Evolutionary conservation across 35 echinoderm and acorn worm genomes (phyloP), one percentile per base, ranked within the genome.

Genomic region (Patiria miniata): DNA sequence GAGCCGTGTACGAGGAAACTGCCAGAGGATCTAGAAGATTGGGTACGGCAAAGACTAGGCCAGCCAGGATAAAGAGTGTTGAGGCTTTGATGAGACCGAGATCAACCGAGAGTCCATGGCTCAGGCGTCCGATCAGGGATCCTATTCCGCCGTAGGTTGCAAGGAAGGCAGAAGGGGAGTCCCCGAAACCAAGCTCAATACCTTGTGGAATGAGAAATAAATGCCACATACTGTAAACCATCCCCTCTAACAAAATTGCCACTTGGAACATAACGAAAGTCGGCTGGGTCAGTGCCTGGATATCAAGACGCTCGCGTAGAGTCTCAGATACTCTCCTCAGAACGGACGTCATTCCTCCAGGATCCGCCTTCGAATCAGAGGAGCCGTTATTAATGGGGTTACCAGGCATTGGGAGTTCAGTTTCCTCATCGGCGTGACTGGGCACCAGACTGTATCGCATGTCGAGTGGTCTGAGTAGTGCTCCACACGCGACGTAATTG

Each of bases 201-300:
- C 30, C 54, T 57, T 34, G 52, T 39, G 51, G 82, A 33, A 84
- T 38, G 12, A 84, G 44, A 58, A 84, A 84, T 19, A 84, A 22
- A 60, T 59, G 52, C 82, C 82, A 84, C 33, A 58, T 37, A 8
- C 28, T 61, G 38, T 84, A 84, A 36, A 84, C 5, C 0, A 61
- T 14, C 18, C 82, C 82, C 34, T 21, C 12, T 15, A 39, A 18
- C 7, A 84, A 18, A 18, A 57, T 21, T 6, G 59, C 18, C 53
- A 84, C 19, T 84, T 84, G 82, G 53, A n/a, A 84, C 12, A 22
- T 26, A 37, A 84, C 59, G 55, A 84, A 84, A 1, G 36, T 14
- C 1, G 82, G 82, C 18, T 60, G 36, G 2, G 57, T 84, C 33
- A 37, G 5, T 19, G 59, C 21, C 2, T 60, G 21, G 3, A 9